Percentiles rank a stretch among this genome's conserved stretches.
phyloP scores from a whole-genome alignment of 2,113 vertebrate genomes.

The Tiliqua scincoides region DNA sequence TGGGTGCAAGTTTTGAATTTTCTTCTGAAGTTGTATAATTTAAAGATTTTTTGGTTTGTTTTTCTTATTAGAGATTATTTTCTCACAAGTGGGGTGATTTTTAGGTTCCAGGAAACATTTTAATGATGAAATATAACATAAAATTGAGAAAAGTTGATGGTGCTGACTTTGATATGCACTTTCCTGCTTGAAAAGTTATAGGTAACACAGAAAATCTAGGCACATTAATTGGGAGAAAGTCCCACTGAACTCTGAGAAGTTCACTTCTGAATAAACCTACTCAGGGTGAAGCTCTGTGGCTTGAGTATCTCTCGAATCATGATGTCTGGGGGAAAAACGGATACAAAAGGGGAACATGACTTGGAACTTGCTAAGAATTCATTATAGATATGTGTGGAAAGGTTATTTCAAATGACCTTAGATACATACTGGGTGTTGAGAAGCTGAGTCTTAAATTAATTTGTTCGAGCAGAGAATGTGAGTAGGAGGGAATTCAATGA shows the following conservation, averaged over 20 bases:
- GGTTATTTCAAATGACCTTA: background rate
- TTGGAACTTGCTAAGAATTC: background rate
- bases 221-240: too few relatives aligned
- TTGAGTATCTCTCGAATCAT: background rate
- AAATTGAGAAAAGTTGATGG: background rate
- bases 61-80: too few relatives aligned
- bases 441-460: background rate
- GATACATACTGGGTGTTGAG: background rate
- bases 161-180: background rate
- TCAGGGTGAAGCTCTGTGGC: too few relatives aligned
- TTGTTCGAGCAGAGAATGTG: slow-evolving; percentile 1
- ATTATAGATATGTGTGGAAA: background rate
- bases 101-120: background rate
- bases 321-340: background rate
- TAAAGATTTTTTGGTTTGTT: too few relatives aligned
- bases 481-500: slow-evolving; percentile 24
- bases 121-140: background rate
- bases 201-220: background rate
- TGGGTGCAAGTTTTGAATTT: background rate
- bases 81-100: background rate
- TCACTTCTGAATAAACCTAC: too few relatives aligned
- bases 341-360: background rate
- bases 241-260: too few relatives aligned
- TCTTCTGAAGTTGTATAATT: background rate
- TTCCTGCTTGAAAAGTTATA: too few relatives aligned